phyloP scores from a whole-genome alignment of 2,888 invertebrate species.

The Mesochorus sp. region DNA sequence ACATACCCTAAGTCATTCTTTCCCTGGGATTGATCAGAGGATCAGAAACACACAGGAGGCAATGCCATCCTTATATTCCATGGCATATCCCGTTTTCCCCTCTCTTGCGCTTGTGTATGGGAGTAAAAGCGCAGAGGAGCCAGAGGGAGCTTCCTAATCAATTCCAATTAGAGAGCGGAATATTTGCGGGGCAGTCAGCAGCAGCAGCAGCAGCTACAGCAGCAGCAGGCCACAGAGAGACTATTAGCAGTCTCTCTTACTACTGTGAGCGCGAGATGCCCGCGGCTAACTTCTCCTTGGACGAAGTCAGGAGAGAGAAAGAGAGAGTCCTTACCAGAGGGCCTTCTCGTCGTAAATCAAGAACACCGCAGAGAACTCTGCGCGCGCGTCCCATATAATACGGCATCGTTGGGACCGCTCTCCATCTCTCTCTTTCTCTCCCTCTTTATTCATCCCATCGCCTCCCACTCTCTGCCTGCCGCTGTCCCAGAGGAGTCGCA shows the following conservation, averaged over 20 bases:
- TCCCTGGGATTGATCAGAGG: no score
- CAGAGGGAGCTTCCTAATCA: constrained; percentile 78
- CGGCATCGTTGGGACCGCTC: constrained; percentile 52
- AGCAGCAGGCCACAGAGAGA: constrained; percentile 76
- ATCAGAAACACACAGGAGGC: constrained; percentile 57
- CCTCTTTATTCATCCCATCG: constrained; percentile 20
- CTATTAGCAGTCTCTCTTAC: constrained; percentile 81
- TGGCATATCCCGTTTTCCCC: constrained; percentile 63
- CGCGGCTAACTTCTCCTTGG: constrained; percentile 55
- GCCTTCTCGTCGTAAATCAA: constrained; percentile 78
- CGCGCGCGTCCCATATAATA: constrained; percentile 58
- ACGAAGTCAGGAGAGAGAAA: background rate
- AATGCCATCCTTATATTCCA: constrained; percentile 79
- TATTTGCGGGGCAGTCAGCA: constrained; percentile 79
- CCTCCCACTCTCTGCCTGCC: constrained; percentile 38
- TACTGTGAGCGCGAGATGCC: constrained; percentile 72
- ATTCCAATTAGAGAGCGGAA: constrained; percentile 82
- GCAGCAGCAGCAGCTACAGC: no score
- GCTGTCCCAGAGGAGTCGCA: constrained; percentile 25
- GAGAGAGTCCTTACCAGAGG: constrained; percentile 13
- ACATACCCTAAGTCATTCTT: no score
- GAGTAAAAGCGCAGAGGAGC: constrained; percentile 48
- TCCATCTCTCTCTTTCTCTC: constrained; percentile 29
- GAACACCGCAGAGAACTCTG: constrained; percentile 68
- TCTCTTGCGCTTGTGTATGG: constrained; percentile 29